Conservation (phyloP, 2,888 invertebrate species). For the Thymelicus acteon region DNA sequence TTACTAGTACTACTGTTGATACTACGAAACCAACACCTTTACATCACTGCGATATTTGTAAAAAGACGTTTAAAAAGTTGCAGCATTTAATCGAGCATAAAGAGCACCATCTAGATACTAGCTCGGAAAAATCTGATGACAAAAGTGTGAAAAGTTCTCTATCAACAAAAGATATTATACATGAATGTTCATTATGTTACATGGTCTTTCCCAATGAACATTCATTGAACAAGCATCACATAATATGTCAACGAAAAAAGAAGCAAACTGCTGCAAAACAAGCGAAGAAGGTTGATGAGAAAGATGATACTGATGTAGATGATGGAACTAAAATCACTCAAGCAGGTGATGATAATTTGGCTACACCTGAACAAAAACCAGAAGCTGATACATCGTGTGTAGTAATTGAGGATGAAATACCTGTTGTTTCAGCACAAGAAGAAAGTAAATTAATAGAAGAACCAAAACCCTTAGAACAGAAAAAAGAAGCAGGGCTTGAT, state of each 20-base stretch:
- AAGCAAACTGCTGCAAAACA: constrained; percentile 59
- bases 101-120: constrained; percentile 73
- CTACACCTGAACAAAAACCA: constrained; percentile 22
- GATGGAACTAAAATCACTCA: constrained; percentile 36
- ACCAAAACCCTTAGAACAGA: constrained; percentile 37
- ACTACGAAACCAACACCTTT: constrained; percentile 50
- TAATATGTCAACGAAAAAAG: constrained; percentile 74
- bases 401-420: constrained; percentile 14
- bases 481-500: constrained; percentile 23
- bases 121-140: constrained; percentile 76
- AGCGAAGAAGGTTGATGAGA: constrained; percentile 50
- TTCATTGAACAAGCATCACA: constrained; percentile 74
- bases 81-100: constrained; percentile 78
- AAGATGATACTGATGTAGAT: constrained; percentile 33
- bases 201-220: constrained; percentile 83
- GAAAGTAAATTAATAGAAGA: constrained; percentile 35
- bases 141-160: constrained; percentile 74
- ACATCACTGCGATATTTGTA: constrained; percentile 74
- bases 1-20: constrained; percentile 50
- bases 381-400: constrained; percentile 8
- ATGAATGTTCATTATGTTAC: constrained; percentile 80
- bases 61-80: constrained; percentile 76
- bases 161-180: constrained; percentile 79
- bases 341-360: constrained; percentile 39
- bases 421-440: not conserved